Conservation (phyloP, 2,797 vertebrate species). For the Sebastes glaucus region DNA sequence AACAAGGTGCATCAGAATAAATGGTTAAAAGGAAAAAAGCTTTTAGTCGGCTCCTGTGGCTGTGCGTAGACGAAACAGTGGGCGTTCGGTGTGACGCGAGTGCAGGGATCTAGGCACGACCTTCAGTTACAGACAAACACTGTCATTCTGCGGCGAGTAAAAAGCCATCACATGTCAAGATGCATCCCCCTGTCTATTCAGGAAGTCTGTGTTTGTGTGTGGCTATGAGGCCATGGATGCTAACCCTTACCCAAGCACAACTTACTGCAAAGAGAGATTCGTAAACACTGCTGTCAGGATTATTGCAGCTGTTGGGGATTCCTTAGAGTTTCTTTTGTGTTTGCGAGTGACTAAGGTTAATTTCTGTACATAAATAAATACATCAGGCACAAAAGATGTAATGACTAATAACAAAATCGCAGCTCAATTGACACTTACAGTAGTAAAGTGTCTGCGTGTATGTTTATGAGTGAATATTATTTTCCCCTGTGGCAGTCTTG, state of each 20-base stretch:
- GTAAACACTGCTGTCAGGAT: background rate
- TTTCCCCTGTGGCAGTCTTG: background rate
- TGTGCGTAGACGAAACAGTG: background rate
- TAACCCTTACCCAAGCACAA: background rate
- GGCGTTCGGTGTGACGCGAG: constrained; percentile 7
- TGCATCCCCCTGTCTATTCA: constrained; percentile 31
- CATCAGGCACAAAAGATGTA: background rate
- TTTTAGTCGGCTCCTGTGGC: constrained; percentile 8
- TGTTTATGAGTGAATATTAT: background rate
- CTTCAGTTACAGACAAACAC: constrained; percentile 55
- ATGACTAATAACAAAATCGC: background rate
- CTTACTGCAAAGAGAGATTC: constrained; percentile 10
- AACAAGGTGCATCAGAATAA: constrained; percentile 16
- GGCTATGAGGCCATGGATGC: background rate
- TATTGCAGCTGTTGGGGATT: background rate
- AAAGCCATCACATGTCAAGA: constrained; percentile 54
- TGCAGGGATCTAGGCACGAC: constrained; percentile 33
- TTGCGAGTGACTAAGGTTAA: background rate
- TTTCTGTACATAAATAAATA: background rate
- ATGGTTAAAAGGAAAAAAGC: background rate
- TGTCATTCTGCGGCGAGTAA: constrained; percentile 46
- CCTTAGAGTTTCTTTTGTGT: background rate
- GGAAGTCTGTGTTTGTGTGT: constrained; percentile 18
- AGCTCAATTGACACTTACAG: background rate
- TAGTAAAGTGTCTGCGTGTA: background rate